Base-by-base conservation (phyloP, 2,888 invertebrate species). In the Drosophila pseudotalamancana region DNA sequence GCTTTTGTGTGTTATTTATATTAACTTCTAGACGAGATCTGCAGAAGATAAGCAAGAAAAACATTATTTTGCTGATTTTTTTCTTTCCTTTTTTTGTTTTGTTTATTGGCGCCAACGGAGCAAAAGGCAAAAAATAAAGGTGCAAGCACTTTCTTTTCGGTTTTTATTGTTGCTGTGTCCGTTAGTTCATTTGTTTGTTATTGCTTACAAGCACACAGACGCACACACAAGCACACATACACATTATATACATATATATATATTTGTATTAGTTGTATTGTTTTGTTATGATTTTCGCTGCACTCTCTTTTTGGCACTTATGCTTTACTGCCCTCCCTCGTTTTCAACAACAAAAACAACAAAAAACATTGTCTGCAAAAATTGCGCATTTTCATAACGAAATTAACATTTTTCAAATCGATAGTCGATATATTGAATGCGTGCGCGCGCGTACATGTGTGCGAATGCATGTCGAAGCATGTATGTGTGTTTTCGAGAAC, bases 391-490 rank as follows among this genome's bases (percentile, higher is more conserved):
- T 77, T 65, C 60, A 62, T 66, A 76, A 76, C 54, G 59, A 67
- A 76, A 75, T 75, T 78, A 54, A 76, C 63, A 76, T 71, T 70
- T 62, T n/a, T n/a, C n/a, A 59, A 66, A 77, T 84, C 77, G 77
- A 87, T 87, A 80, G 64, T 65, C 79, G 62, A 74, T 70, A 77
- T 56, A 68, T 53, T 69, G 72, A 57, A 48, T 32, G 16, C 35
- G 25, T 59, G 19, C 45, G 16, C 43, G 27, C 27, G n/a, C 34
- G 43, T 39, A 8, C 29, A 11, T 23, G 42, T 31, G 18, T 49
- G 34, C 23, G 16, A 35, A 21, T 48, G 46, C 16, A 34, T 25
- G 18, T 9, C 3, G 18, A 6, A 35, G 4, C 35, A 37, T n/a
- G 8, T 9, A 11, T 48, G 19, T 53, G 18, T 31, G 31, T 14